Base-by-base conservation (phyloP, 2,888 invertebrate species). In the Xylocampa areola region DNA sequence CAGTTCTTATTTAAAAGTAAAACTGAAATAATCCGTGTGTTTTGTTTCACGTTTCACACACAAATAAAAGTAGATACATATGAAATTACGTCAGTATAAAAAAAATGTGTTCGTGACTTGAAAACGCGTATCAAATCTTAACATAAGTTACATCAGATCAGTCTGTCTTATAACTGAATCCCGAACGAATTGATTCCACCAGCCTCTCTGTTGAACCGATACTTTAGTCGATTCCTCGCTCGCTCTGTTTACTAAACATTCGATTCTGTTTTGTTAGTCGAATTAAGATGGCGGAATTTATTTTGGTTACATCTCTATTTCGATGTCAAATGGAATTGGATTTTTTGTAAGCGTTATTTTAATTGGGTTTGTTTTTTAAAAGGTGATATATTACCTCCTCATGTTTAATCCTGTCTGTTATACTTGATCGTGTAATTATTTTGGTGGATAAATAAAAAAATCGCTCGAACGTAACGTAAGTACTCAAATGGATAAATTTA, bases 241-340 rank as follows among this genome's bases (percentile, higher is more conserved):
- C 21, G 53, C 57, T 36, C 7, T 64, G 44, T 55, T 60, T 61
- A 36, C 61, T 23, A 35, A 57, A 14, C 60, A 45, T 50, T 52
- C 44, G 40, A 64, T 43, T 68, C 40, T 54, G 50, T 65, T 67
- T 54, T 52, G 47, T 32, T 44, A 43, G 35, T 60, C 39, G 51
- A 68, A 59, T 60, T 51, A 54, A 54, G 48, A 54, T 36, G 32
- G 17, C 16, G 30, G 32, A 51, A 33, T 73, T 58, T 73, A 53
- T 60, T 68, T 53, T 54, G 16, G 44, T 43, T 47, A 40, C 25
- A 40, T 53, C 11, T 58, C 47, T 30, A 21, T 55, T 13, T 43
- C 16, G 10, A 27, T 57, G 41, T 40, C 40, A 49, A 30, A 32
- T n/a, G 17, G 35, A 68, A 57, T 63, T 36, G 35, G 3, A n/a